These are phyloP conservation scores for Vidua macroura DNA, from an alignment of 2,113 vertebrate species.

Conservation along the genomic window DNA sequence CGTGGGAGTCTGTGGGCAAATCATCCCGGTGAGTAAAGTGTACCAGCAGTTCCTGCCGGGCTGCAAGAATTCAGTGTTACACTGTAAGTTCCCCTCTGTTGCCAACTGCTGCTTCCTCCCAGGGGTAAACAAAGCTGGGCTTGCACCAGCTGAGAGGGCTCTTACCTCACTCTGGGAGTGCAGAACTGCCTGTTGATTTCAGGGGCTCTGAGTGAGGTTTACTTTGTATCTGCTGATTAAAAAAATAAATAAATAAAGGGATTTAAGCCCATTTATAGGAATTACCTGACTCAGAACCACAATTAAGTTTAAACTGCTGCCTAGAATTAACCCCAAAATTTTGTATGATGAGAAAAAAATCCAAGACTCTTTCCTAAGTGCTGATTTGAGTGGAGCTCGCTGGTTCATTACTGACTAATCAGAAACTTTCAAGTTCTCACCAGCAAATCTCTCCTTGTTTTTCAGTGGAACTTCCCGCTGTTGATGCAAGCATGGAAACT, in stretches of 20 bases:
- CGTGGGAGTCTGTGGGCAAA: constrained; percentile 94
- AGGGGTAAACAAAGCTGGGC: not conserved
- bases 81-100: not conserved
- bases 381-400: not conserved
- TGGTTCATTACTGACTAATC: not conserved
- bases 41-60: not conserved
- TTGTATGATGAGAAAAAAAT: not conserved
- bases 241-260: not conserved
- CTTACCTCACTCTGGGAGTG: not conserved
- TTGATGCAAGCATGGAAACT: constrained; percentile 96
- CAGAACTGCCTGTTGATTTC: not conserved
- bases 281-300: not conserved
- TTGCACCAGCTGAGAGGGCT: not conserved
- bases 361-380: not conserved
- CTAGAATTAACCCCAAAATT: not conserved
- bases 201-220: not conserved
- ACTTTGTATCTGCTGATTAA: not conserved
- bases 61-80: not conserved
- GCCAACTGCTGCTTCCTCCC: not conserved
- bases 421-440: not conserved
- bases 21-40: constrained; percentile 86
- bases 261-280: not conserved
- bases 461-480: constrained; percentile 95
- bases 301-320: not conserved
- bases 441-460: not conserved